A percentile compares a stretch with the other conserved stretches of the same genome.
Evolutionary conservation across 2,113 vertebrate species (phyloP).

Genomic region (Nerophis lumbriciformis): DNA sequence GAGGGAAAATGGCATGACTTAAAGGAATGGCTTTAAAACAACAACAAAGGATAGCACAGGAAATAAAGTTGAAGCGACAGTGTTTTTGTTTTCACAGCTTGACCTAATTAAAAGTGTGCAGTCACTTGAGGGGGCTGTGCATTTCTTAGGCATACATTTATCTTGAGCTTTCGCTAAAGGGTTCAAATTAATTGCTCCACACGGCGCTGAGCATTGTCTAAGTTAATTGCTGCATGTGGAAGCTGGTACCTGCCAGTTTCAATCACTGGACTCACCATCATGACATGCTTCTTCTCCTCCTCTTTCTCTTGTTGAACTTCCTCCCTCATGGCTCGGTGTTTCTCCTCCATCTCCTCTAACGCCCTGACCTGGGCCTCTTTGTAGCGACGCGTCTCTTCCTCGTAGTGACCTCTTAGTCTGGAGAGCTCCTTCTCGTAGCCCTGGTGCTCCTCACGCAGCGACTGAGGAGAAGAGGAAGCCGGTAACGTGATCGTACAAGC

Average conservation of each 20-base stretch:
- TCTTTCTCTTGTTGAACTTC: constrained; percentile 76
- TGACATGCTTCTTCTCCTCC: constrained; percentile 81
- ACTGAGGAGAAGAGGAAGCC: constrained; percentile 55
- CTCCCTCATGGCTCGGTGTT: constrained; percentile 82
- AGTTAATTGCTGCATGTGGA: constrained; percentile 8
- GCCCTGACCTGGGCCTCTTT: constrained; percentile 84
- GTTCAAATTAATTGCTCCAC: constrained; percentile 18
- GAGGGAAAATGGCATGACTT: too few species aligned
- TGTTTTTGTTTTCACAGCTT: constrained; percentile 5
- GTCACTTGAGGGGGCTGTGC: background rate
- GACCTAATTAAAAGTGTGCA: constrained; percentile 48
- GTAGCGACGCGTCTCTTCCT: constrained; percentile 82
- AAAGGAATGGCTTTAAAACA: background rate
- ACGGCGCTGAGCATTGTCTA: too few species aligned
- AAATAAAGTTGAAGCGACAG: constrained; percentile 5
- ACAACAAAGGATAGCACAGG: background rate
- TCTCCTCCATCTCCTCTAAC: constrained; percentile 85
- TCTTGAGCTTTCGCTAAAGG: constrained; percentile 17
- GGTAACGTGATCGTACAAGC: rapidly evolving
- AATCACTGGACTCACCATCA: constrained; percentile 69
- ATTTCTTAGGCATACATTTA: constrained; percentile 24
- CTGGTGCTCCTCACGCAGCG: constrained; percentile 87
- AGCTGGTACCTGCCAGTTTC: background rate
- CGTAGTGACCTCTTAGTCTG: constrained; percentile 77
- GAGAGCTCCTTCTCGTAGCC: constrained; percentile 87